A percentile compares a stretch with the other conserved stretches of the same genome.
Conservation (phyloP, 2,888 invertebrate species). For the Gerris lacustris region DNA sequence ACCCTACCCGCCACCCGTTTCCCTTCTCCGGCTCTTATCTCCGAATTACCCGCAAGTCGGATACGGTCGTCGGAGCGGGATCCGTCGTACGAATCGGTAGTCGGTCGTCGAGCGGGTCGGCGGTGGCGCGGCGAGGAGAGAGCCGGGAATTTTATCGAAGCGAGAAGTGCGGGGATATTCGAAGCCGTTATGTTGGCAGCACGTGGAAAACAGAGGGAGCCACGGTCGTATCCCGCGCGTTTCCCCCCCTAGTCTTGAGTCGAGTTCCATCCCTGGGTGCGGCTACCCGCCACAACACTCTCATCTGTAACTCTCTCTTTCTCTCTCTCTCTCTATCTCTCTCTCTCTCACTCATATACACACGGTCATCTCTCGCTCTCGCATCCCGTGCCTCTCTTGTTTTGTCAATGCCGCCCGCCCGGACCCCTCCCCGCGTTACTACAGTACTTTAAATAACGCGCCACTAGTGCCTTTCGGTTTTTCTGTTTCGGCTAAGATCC, state of each 20-base stretch:
- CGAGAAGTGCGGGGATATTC: not conserved
- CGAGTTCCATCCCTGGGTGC: constrained; percentile 2
- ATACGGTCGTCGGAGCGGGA: too few species aligned
- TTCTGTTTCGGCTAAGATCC: too few species aligned
- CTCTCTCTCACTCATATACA: too few species aligned
- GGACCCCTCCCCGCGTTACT: not conserved
- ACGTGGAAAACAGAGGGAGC: not conserved
- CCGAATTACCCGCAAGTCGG: too few species aligned
- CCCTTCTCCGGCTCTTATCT: not conserved
- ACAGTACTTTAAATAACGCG: too few species aligned
- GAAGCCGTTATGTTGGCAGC: not conserved
- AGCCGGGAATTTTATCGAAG: too few species aligned
- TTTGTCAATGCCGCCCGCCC: not conserved
- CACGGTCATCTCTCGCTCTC: not conserved
- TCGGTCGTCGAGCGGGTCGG: too few species aligned
- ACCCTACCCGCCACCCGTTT: not conserved
- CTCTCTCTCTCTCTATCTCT: not conserved
- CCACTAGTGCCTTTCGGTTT: too few species aligned
- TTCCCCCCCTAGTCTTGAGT: not conserved
- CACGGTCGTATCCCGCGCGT: not conserved
- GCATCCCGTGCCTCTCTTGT: not conserved
- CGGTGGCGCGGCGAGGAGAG: too few species aligned
- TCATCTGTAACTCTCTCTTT: not conserved
- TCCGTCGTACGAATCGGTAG: too few species aligned
- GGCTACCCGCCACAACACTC: not conserved